A percentile compares a stretch with the other conserved stretches of the same genome.
phyloP scores from a whole-genome alignment of 2,888 invertebrate species.

The Diarsia brunnea region DNA sequence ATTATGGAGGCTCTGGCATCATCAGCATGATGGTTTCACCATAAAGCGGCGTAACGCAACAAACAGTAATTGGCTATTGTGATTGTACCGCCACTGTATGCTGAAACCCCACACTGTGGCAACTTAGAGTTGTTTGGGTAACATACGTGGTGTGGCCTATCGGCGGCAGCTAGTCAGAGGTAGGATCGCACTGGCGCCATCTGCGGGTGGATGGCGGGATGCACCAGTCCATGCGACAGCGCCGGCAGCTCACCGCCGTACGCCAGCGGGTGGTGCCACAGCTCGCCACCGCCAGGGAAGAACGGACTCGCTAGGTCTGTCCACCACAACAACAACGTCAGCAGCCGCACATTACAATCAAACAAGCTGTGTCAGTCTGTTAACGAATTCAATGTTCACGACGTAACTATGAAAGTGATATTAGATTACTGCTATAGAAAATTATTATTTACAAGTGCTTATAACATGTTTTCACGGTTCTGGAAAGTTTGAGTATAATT shows the following conservation, averaged over 20 bases:
- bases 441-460: slow-evolving; percentile 85
- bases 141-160: slow-evolving; percentile 93
- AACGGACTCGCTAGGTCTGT: slow-evolving; percentile 98
- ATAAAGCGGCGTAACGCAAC: background rate
- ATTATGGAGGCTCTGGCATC: background rate
- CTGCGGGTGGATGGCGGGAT: slow-evolving; percentile 99
- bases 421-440: slow-evolving; percentile 74
- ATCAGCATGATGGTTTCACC: background rate
- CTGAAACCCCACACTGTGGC: background rate
- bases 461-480: slow-evolving; percentile 82
- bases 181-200: slow-evolving; percentile 98
- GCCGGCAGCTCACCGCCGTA: slow-evolving; percentile 96
- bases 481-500: slow-evolving; percentile 7
- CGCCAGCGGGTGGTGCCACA: slow-evolving; percentile 97
- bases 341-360: slow-evolving; percentile 44
- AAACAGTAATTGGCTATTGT: background rate
- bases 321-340: slow-evolving; percentile 71
- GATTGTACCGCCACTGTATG: background rate
- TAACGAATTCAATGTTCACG: slow-evolving; percentile 55
- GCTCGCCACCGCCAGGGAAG: slow-evolving; percentile 96
- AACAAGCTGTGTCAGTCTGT: slow-evolving; percentile 62
- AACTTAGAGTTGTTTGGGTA: slow-evolving; percentile 22
- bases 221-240: slow-evolving; percentile 97
- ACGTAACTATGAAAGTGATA: slow-evolving; percentile 67
- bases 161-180: slow-evolving; percentile 98